Percentiles rank a stretch among this genome's conserved stretches.
Evolutionary conservation across 2,113 vertebrate genomes (phyloP).

Genomic region (Opisthocomus hoazin): DNA sequence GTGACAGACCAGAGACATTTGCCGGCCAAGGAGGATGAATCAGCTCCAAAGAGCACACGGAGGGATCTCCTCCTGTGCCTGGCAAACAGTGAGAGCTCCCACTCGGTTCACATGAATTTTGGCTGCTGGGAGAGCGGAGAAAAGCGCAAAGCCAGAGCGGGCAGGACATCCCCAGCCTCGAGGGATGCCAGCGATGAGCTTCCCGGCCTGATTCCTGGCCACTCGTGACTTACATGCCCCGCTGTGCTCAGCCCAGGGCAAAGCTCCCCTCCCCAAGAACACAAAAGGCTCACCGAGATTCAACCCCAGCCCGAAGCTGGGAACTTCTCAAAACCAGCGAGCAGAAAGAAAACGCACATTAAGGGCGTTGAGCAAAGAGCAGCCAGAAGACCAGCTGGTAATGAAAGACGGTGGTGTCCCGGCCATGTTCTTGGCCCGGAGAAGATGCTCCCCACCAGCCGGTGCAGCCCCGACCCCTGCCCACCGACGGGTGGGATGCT

Average conservation of each 20-base stretch:
- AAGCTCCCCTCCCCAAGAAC: neutral
- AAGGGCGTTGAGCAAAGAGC: neutral
- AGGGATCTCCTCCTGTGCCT: neutral
- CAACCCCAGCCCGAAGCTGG: neutral
- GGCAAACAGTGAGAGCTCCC: neutral
- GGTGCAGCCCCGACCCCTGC: neutral
- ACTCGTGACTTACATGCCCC: neutral
- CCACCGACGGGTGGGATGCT: neutral
- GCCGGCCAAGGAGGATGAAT: constrained; percentile 16
- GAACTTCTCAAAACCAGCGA: neutral
- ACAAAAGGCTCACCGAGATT: neutral
- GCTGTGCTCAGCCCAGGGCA: neutral
- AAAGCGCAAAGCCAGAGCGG: neutral
- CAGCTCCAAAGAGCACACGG: neutral
- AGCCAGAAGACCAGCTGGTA: neutral
- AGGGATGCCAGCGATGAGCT: neutral
- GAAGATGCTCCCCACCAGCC: neutral
- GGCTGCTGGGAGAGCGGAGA: neutral
- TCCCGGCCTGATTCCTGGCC: neutral
- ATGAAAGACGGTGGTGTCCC: neutral
- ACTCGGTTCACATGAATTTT: neutral
- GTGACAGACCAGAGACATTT: constrained; percentile 19
- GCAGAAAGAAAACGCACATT: neutral
- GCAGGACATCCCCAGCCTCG: neutral
- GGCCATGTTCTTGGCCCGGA: neutral